phyloP scores from a whole-genome alignment of 2,797 vertebrate genomes.

The Falco biarmicus region DNA sequence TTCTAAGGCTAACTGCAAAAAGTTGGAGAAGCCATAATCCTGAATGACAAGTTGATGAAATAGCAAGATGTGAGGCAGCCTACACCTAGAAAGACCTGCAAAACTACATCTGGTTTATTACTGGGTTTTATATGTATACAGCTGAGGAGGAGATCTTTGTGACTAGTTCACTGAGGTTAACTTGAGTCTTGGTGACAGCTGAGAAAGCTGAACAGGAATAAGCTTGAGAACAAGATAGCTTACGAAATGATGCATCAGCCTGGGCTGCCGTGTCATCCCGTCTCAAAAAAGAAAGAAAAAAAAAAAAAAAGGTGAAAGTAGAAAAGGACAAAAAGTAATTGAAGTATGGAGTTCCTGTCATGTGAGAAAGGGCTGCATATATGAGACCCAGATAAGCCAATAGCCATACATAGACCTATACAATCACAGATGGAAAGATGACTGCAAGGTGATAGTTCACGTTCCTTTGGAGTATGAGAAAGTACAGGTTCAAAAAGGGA shows the following conservation, averaged over 20 bases:
- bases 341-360: neutral
- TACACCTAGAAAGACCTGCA: neutral
- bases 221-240: neutral
- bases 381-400: neutral
- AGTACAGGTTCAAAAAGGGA: neutral
- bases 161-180: neutral
- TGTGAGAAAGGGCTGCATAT: neutral
- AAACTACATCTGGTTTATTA: neutral
- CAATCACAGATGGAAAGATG: neutral
- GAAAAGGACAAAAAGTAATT: neutral
- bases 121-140: neutral
- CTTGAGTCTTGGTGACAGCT: neutral
- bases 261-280: neutral
- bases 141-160: neutral
- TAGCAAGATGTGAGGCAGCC: neutral
- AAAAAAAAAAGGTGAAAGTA: neutral
- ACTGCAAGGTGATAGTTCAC: neutral
- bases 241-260: neutral
- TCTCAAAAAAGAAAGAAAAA: neutral
- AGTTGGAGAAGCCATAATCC: neutral
- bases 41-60: neutral
- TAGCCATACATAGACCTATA: neutral
- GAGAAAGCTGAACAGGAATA: neutral
- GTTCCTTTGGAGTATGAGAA: neutral
- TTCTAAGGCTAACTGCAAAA: neutral